phyloP scores from a whole-genome alignment of 2,113 vertebrate species.

The Colossoma macropomum region DNA sequence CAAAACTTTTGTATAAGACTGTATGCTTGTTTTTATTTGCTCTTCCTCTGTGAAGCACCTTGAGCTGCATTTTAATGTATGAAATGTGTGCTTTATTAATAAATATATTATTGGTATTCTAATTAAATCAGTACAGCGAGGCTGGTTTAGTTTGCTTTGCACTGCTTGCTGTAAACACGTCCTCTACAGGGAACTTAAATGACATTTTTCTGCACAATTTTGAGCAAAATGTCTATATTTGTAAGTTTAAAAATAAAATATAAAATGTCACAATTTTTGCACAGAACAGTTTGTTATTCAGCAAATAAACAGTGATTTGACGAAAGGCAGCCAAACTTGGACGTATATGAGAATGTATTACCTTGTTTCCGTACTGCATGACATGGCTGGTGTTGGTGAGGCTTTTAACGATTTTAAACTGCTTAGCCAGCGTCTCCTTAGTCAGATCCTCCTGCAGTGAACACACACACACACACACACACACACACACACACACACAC shows the following conservation, averaged over 20 bases:
- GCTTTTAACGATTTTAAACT: slow-evolving; percentile 90
- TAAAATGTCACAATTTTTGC: neutral
- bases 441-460: slow-evolving; percentile 86
- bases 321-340: neutral
- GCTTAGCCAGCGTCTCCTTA: slow-evolving; percentile 87
- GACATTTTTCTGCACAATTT: too few species aligned
- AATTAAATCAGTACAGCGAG: too few species aligned
- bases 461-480: slow-evolving; percentile 28
- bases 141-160: too few species aligned
- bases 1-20: too few species aligned
- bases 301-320: too few species aligned
- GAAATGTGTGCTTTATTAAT: too few species aligned
- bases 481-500: slow-evolving; percentile 19
- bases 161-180: too few species aligned
- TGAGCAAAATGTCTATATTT: too few species aligned
- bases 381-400: slow-evolving; percentile 96
- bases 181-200: too few species aligned
- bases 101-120: too few species aligned
- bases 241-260: too few species aligned
- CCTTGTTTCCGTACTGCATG: slow-evolving; percentile 95
- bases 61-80: too few species aligned
- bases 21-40: neutral
- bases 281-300: neutral
- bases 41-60: neutral
- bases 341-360: slow-evolving; percentile 51